These are phyloP conservation scores for Papilio glaucus DNA, from an alignment of 1,140 invertebrate genomes.

Conservation along the genomic window DNA sequence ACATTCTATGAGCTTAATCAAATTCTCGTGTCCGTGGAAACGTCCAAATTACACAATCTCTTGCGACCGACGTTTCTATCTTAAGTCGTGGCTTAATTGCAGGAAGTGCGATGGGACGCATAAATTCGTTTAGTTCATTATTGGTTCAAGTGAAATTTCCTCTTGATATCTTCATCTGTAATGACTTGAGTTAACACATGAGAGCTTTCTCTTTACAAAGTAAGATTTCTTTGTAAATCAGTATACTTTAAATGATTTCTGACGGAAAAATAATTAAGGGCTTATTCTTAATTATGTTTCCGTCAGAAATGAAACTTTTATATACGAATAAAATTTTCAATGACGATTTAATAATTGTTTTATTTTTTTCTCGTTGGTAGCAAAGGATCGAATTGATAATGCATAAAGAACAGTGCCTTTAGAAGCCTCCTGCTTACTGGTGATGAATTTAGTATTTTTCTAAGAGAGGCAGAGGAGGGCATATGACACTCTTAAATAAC, in stretches of 20 bases:
- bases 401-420: too few relatives aligned
- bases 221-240: background rate
- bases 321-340: background rate
- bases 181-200: background rate
- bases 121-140: conserved; percentile 17
- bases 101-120: background rate
- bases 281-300: conserved; percentile 4
- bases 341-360: too few relatives aligned
- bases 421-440: too few relatives aligned
- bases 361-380: too few relatives aligned
- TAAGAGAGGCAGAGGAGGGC: too few relatives aligned
- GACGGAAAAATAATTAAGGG: too few relatives aligned
- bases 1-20: conserved; percentile 45
- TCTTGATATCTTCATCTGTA: conserved; percentile 15
- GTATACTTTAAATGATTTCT: background rate
- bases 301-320: background rate
- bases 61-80: background rate
- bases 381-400: too few relatives aligned
- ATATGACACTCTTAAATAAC: too few relatives aligned
- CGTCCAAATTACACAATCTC: conserved; percentile 38
- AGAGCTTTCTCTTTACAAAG: conserved; percentile 14
- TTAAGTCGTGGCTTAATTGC: background rate
- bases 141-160: conserved; percentile 12
- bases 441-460: too few relatives aligned
- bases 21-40: conserved; percentile 34